Base-by-base conservation (phyloP, 2,113 vertebrate species). In the Silurus asotus region DNA sequence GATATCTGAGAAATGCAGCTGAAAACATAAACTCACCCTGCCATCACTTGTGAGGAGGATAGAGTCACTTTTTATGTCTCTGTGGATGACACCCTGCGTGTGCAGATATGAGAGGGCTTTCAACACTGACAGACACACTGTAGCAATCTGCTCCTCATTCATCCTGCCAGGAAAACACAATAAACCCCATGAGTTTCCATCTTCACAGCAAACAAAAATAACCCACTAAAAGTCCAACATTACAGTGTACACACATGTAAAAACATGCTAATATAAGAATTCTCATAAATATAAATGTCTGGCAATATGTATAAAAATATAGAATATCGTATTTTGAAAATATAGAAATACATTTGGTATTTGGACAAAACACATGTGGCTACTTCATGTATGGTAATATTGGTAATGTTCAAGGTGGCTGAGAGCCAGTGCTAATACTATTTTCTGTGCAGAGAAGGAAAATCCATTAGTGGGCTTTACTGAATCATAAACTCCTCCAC, bases 131-230 rank as follows among this genome's bases (percentile, higher is more conserved):
- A 99, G 84, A 90, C 98, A 99, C 79, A 99, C 98, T 0, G 98
- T 98, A 1, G 98, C 98, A 51, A 99, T 99, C 95, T 99, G 98
- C 90, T 99, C 98, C 94, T 99, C 98, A 15, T 98, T 99, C 98
- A 99, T 99, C 94, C 98, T 99, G 92, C 1, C 11, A 88, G 90
- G 28, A 85, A 8, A 88, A 91, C 61, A 88, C 84, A 89, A 11
- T 17, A 86, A 51, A 65, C 28, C 78, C 25, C 19, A 85, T 84
- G 72, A 88, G 70, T 19, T 49, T 65, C 70, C 51, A 70, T 17
- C 17, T 69, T 61, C 45, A 80, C 61, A 70, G 10, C 10, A 48
- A 23, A 10, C 49, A 79, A 67, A 23, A 65, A 56, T 59, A 51
- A 49, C 58, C 58, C 20, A 59, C 76, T 25, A 10, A 23, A 20